phyloP scores from a whole-genome alignment of 1,140 invertebrate genomes.

The Cylas formicarius region DNA sequence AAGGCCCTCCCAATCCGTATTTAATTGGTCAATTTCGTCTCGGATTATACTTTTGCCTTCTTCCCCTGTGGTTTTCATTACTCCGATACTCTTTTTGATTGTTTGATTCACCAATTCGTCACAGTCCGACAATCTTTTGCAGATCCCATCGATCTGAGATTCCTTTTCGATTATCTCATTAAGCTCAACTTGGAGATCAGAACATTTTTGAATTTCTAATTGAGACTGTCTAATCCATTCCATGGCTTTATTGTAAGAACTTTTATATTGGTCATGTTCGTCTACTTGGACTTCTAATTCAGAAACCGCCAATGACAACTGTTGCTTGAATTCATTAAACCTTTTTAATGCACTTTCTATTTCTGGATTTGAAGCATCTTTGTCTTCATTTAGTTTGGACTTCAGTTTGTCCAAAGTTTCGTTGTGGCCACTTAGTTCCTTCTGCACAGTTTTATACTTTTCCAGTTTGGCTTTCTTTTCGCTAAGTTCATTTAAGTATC shows the following conservation, averaged over 20 bases:
- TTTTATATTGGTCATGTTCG: conserved; percentile 80
- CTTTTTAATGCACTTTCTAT: conserved; percentile 62
- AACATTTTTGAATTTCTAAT: conserved; percentile 76
- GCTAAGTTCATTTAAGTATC: conserved; percentile 72
- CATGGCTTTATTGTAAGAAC: conserved; percentile 69
- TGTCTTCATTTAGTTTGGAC: conserved; percentile 56
- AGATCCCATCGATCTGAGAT: conserved; percentile 62
- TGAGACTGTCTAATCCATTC: conserved; percentile 83
- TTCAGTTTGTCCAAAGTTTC: conserved; percentile 69
- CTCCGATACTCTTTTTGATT: conserved; percentile 66
- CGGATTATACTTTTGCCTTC: conserved; percentile 81
- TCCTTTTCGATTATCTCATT: conserved; percentile 66
- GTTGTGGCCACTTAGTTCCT: conserved; percentile 68
- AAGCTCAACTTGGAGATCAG: conserved; percentile 76
- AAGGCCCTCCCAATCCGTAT: conserved; percentile 79
- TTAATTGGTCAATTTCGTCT: conserved; percentile 78
- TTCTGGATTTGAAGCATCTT: conserved; percentile 56
- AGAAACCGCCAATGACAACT: conserved; percentile 56
- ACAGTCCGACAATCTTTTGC: conserved; percentile 59
- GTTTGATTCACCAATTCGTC: conserved; percentile 66
- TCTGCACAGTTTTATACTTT: conserved; percentile 69
- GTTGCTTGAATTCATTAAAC: conserved; percentile 60
- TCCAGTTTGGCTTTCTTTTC: conserved; percentile 84
- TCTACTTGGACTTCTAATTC: conserved; percentile 73
- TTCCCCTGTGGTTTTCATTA: conserved; percentile 71